Evolutionary conservation across 2,113 vertebrate species (phyloP), one percentile per base, ranked within the genome.

Genomic region (Rhinolophus sinicus): DNA sequence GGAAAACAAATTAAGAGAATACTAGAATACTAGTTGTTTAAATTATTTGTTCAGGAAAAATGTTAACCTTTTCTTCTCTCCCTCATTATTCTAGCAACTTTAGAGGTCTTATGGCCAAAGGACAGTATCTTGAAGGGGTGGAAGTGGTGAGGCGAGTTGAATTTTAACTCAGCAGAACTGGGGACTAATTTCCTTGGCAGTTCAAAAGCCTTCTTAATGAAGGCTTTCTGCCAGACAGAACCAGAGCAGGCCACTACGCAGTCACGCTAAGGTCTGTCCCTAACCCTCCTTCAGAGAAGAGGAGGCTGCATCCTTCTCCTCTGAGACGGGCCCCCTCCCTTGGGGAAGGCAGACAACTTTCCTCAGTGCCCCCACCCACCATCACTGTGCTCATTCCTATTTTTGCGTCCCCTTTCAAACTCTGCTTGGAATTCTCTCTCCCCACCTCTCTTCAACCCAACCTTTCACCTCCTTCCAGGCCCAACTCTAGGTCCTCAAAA

Each of bases 111-210:
- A 30, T 47, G 22, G 52, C 26, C 81, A 78, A 91, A 89, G 62
- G 26, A 75, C 18, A 77, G 16, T 60, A 28, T 94, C 76, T 72
- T 76, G 40, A 65, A 33, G 24, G 8, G 4, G 5, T 62, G 15
- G 21, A 24, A 35, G 3, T 18, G 60, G 24, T 22, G 52, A 2
- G 22, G 12, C 52, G 18, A 33, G 65, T 22, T 95, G 80, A 77
- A 94, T 94, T 90, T 98, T 94, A 96, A 96, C 88, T 81, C 22
- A 44, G 64, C 52, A 90, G 18, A 95, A 77, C 5, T 40, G 80
- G 35, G 13, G n/a, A 62, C 81, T 77, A 40, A 90, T 93, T 94
- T 95, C 89, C 87, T 94, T 70, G 81, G 69, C 62, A 88, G 70
- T 83, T 84, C 50, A 94, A 70, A 93, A 93, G 77, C 70, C 47